phyloP scores from a whole-genome alignment of 2,797 vertebrate genomes.

The Megaceryle alcyon region DNA sequence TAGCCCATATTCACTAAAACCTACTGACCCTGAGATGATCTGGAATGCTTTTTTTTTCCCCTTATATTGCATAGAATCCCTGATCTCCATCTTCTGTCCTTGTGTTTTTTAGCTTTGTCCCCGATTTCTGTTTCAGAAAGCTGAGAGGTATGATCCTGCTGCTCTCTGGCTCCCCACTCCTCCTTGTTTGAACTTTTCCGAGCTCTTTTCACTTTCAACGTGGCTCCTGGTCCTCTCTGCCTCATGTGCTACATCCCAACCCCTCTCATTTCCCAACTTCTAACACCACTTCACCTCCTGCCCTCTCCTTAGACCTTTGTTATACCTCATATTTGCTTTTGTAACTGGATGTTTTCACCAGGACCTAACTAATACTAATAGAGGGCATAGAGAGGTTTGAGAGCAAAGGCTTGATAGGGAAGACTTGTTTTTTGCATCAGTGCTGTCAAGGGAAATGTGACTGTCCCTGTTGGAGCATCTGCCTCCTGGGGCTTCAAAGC shows the following conservation, averaged over 20 bases:
- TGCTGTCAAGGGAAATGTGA: neutral
- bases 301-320: neutral
- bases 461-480: neutral
- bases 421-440: neutral
- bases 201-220: conserved; percentile 45
- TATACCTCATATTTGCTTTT: neutral
- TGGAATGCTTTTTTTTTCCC: conserved; percentile 63
- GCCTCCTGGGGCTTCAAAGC: neutral
- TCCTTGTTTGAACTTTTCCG: conserved; percentile 56
- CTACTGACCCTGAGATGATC: conserved; percentile 52
- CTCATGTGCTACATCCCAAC: neutral
- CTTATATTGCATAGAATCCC: conserved; percentile 74
- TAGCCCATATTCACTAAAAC: neutral
- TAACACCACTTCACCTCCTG: conserved; percentile 14
- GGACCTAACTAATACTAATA: conserved; percentile 47
- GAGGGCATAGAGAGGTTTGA: neutral
- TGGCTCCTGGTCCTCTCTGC: conserved; percentile 29
- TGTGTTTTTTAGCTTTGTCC: conserved; percentile 81
- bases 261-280: neutral
- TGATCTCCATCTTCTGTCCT: conserved; percentile 80
- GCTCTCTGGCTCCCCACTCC: conserved; percentile 53
- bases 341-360: conserved; percentile 22
- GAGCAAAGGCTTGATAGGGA: neutral
- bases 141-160: conserved; percentile 80
- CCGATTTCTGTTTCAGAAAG: conserved; percentile 82